Evolutionary conservation across 2,888 invertebrate species (phyloP).

Genomic region (Achlya flavicornis): DNA sequence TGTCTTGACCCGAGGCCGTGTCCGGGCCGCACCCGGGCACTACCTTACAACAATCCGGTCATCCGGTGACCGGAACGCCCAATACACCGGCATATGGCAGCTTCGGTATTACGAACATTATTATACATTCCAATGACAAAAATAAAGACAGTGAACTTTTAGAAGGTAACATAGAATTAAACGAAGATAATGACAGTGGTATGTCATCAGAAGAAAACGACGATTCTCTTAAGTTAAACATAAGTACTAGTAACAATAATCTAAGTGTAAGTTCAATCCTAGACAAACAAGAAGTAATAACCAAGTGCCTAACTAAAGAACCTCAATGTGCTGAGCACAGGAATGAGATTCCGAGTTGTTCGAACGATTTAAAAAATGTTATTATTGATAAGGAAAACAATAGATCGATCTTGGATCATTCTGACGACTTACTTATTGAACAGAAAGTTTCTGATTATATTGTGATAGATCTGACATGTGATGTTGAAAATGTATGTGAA

Average conservation of each 20-base stretch:
- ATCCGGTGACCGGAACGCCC: slow-evolving; percentile 40
- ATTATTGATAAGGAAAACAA: slow-evolving; percentile 47
- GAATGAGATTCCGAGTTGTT: slow-evolving; percentile 81
- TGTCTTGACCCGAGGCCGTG: slow-evolving; percentile 80
- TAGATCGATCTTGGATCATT: slow-evolving; percentile 37
- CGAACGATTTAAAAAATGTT: slow-evolving; percentile 65
- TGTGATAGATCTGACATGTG: slow-evolving; percentile 78
- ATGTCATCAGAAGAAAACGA: slow-evolving; percentile 80
- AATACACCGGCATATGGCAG: slow-evolving; percentile 65
- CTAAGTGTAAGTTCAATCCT: slow-evolving; percentile 39
- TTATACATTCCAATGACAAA: slow-evolving; percentile 9
- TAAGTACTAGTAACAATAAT: slow-evolving; percentile 47
- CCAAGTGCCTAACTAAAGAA: slow-evolving; percentile 77
- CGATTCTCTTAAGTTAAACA: slow-evolving; percentile 62
- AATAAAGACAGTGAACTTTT: slow-evolving; percentile 27
- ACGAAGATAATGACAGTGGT: slow-evolving; percentile 66
- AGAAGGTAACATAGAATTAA: slow-evolving; percentile 22
- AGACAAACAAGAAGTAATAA: slow-evolving; percentile 59
- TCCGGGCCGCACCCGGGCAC: slow-evolving; percentile 65
- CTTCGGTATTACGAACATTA: slow-evolving; percentile 65
- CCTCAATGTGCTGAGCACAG: slow-evolving; percentile 63
- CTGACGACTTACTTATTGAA: slow-evolving; percentile 39
- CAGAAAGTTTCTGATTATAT: slow-evolving; percentile 61
- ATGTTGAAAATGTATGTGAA: slow-evolving; percentile 58
- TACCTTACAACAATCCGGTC: slow-evolving; percentile 24